Evolutionary conservation across 1,140 invertebrate genomes (phyloP).

Genomic region (Meloidogyne hapla): DNA sequence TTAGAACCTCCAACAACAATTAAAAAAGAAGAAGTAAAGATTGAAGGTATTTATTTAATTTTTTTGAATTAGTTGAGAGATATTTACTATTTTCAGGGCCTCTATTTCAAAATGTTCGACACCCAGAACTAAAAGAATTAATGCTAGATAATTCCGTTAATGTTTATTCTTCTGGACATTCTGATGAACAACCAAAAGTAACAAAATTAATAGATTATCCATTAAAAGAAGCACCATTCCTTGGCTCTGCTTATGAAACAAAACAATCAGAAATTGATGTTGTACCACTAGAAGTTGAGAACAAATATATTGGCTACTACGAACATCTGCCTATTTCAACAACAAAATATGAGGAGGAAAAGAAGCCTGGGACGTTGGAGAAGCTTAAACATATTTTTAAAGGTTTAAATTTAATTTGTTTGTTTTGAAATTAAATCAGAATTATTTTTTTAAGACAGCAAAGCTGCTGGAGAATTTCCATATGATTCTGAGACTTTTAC

Average conservation of each 20-base stretch:
- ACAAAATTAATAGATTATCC: too few relatives aligned
- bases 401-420: slow-evolving; percentile 26
- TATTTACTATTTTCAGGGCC: background rate
- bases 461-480: slow-evolving; percentile 4
- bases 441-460: slow-evolving; percentile 1
- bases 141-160: background rate
- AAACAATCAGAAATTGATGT: too few relatives aligned
- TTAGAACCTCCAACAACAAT: too few relatives aligned
- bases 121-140: background rate
- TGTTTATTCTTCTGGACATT: background rate
- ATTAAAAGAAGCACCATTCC: too few relatives aligned
- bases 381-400: too few relatives aligned
- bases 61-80: background rate
- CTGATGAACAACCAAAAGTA: background rate
- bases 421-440: background rate
- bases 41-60: too few relatives aligned
- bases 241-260: too few relatives aligned
- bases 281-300: too few relatives aligned
- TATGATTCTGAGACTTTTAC: background rate
- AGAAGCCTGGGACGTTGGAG: slow-evolving; percentile 6
- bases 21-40: too few relatives aligned
- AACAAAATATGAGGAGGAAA: background rate
- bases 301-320: too few relatives aligned
- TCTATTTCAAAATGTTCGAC: background rate
- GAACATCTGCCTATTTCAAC: too few relatives aligned